These are phyloP conservation scores for Tubiluchus corallicola DNA, from an alignment of 2,888 invertebrate genomes.

Conservation along the genomic window DNA sequence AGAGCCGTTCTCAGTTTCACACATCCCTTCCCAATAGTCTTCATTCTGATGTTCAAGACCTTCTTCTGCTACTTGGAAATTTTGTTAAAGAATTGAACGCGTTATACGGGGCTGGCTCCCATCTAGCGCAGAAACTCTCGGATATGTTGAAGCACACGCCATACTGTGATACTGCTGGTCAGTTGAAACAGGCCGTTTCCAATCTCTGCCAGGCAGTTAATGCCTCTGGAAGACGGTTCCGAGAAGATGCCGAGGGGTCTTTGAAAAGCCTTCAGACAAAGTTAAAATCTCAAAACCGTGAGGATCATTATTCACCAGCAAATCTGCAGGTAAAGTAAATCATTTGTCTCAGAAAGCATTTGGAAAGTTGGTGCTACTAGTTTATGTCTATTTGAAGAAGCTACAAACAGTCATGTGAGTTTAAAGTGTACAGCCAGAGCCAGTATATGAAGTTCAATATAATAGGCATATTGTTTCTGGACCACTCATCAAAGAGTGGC, in stretches of 20 bases:
- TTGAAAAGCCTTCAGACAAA: not conserved
- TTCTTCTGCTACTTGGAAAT: not conserved
- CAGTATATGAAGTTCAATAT: too few species aligned
- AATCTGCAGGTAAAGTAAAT: not conserved
- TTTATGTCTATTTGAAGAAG: too few species aligned
- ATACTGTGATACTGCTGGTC: not conserved
- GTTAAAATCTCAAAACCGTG: not conserved
- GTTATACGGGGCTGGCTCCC: slow-evolving; percentile 1
- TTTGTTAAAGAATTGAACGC: slow-evolving; percentile 1
- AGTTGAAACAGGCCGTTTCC: not conserved
- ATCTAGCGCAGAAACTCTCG: not conserved
- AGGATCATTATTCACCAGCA: not conserved
- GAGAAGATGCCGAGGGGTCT: not conserved
- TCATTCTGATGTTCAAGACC: not conserved
- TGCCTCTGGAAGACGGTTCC: not conserved
- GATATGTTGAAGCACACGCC: not conserved
- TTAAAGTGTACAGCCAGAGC: too few species aligned
- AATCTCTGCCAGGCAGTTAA: not conserved
- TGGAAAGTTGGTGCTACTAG: too few species aligned
- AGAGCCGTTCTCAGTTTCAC: not conserved
- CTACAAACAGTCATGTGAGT: too few species aligned
- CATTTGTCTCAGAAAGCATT: too few species aligned
- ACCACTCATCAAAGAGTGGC: too few species aligned
- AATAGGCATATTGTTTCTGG: too few species aligned
- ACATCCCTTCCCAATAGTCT: not conserved